Evolutionary conservation across 1,140 invertebrate species (phyloP), one percentile per base, ranked within the genome.

Genomic region (Achatina immaculata): DNA sequence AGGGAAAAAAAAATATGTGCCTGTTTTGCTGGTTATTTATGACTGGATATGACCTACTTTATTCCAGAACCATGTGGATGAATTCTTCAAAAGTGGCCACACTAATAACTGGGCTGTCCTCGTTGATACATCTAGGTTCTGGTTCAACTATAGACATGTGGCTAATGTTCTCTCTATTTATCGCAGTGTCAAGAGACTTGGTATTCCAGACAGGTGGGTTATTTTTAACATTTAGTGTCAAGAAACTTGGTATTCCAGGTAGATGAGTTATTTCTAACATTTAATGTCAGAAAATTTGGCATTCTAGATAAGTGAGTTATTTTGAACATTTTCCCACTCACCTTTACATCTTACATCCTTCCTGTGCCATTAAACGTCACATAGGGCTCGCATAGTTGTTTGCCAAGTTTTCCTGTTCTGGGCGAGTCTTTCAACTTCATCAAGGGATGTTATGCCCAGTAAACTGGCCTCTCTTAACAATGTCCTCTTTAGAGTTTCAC

Each of bases 81-180:
- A 90, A 55, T 90, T 90, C 81, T 91, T 91, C 78, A 86, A 88
- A 65, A 90, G 90, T 83, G 88, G 88, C 24, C 98, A 99, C 89
- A 98, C 98, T 2, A 99, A 99, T 90, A 99, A 99, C 91, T 99
- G 98, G 98, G 98, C 98, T 4, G 98, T 99, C 21, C 92, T 99
- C 78, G 98, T 99, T 0, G 97, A 99, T 89, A 99, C 98, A 0
- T 99, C 98, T 1, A 92, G 98, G 78, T 99, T 99, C 92, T 99
- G 98, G 98, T 99, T 99, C 86, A 99, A 99, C 91, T 99, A 99
- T 91, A 94, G 99, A 48, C 99, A 99, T 94, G 97, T 99, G 21
- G 97, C 98, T 0, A 99, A 99, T 92, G 98, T 99, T 0, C 92
- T 99, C 51, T 99, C 98, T 0, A 97, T 99, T 87, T 99, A 99